Base-by-base conservation (phyloP, 2,797 vertebrate genomes). In the Microctenopoma lineatum region DNA sequence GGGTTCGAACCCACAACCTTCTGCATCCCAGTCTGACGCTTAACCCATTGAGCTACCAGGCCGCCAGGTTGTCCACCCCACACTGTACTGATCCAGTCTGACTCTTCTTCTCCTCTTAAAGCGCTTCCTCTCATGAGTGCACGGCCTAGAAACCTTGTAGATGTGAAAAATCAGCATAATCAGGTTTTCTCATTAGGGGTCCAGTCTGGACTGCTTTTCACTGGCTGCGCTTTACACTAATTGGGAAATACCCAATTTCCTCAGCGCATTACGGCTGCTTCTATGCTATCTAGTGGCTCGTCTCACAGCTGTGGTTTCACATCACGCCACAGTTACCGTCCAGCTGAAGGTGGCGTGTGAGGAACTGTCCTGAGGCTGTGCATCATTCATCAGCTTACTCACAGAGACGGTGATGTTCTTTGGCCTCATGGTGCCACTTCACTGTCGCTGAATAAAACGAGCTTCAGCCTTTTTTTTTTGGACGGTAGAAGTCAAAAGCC, bases 381-480 rank as follows among this genome's bases (percentile, higher is more conserved):
- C 15, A n/a, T 87, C 68, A 84, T 79, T 66, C 29, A 18, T 86
- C 80, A 70, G 76, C 76, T 70, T 72, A 70, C 68, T 56, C 55
- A 5, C 58, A 58, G 70, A 62, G 55, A 14, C 15, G 7, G 38
- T 74, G 73, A 78, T 75, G 53, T 3, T 39, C 29, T 58, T 60
- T 38, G 45, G 58, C 69, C 61, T 56, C 25, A 15, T 52, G 63
- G 26, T 44, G 32, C 34, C 46, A 18, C 13, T 3, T 1, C 51
- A 34, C 70, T 58, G 47, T 38, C 11, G 47, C 57, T 46, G 4
- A 53, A 47, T 51, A 34, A 46, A 53, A 61, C 18, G 4, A 51
- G 9, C 48, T 42, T 55, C 11, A 50, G 62, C 57, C 11, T 60
- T 2, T 21, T 21, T 21, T 21, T 55, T 39, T 77, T 61, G 55